phyloP scores from a whole-genome alignment of 2,113 vertebrate genomes.

The Megatriorchis doriae region DNA sequence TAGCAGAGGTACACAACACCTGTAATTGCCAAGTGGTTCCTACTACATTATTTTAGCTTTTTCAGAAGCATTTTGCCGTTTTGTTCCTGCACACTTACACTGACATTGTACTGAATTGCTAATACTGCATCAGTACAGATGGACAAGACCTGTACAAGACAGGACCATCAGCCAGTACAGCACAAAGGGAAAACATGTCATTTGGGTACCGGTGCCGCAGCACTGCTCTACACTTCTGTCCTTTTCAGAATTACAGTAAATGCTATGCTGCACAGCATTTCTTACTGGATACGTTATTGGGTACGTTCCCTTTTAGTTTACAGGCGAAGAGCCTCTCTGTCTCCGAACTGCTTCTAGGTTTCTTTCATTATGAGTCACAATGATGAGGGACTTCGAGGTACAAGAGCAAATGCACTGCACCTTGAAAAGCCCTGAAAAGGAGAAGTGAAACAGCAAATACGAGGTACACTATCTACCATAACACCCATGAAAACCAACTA shows the following conservation, averaged over 20 bases:
- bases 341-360: neutral
- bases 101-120: neutral
- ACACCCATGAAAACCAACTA: neutral
- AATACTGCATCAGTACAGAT: neutral
- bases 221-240: neutral
- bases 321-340: neutral
- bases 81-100: neutral
- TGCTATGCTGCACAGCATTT: neutral
- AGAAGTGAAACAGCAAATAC: neutral
- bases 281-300: neutral
- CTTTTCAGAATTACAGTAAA: neutral
- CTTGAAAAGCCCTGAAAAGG: neutral
- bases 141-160: neutral
- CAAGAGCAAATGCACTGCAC: neutral
- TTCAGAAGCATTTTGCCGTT: neutral
- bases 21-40: neutral
- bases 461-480: neutral
- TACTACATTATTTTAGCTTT: neutral
- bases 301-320: neutral
- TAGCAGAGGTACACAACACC: neutral
- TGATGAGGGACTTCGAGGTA: neutral
- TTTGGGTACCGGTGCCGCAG: neutral
- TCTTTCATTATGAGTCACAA: constrained; percentile 3
- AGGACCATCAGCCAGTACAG: neutral
- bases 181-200: neutral